Evolutionary conservation across 2,113 vertebrate species (phyloP).

Genomic region (Anseranas semipalmata): DNA sequence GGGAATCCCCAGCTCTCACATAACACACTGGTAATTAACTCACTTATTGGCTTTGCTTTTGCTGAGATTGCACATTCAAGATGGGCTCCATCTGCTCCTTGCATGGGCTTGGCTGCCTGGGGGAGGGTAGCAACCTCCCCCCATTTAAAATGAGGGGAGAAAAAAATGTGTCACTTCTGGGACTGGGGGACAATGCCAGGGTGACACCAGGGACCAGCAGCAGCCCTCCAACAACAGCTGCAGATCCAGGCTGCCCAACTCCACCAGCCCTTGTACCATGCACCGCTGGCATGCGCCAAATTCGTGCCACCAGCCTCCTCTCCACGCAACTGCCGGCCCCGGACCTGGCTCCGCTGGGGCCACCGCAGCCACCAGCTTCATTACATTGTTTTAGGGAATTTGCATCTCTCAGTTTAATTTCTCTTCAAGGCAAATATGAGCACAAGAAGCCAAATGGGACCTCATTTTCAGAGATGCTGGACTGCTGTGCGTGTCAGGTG

Average conservation of each 20-base stretch:
- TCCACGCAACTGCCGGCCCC: background rate
- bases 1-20: slow-evolving; percentile 24
- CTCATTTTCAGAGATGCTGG: background rate
- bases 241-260: background rate
- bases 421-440: background rate
- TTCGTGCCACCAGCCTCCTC: background rate
- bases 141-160: background rate
- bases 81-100: slow-evolving; percentile 61
- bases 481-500: background rate
- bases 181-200: accelerated
- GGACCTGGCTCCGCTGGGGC: accelerated
- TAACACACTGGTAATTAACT: slow-evolving; percentile 70
- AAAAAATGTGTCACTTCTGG: background rate
- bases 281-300: background rate
- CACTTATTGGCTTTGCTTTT: slow-evolving; percentile 70
- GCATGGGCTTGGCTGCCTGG: background rate
- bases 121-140: background rate
- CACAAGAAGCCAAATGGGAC: background rate
- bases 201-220: accelerated
- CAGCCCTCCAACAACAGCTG: accelerated
- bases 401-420: background rate
- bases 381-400: background rate
- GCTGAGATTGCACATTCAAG: slow-evolving; percentile 72
- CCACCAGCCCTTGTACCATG: background rate
- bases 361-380: background rate